Evolutionary conservation across 2,888 invertebrate species (phyloP), one percentile per base, ranked within the genome.

Genomic region (Hypomecis atomaria): DNA sequence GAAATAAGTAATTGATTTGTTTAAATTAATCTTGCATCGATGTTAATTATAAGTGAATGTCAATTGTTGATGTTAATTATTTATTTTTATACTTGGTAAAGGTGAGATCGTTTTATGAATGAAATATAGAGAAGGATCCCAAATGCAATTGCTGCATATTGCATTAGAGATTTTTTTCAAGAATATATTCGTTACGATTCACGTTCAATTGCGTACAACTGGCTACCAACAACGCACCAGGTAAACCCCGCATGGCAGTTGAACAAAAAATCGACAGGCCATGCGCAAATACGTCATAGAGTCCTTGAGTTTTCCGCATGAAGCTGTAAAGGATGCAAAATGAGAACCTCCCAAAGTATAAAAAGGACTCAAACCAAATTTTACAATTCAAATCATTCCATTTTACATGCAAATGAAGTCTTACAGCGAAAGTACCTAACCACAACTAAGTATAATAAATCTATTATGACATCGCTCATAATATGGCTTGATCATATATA

Each of bases 261-360:
- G 44, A 47, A 11, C 38, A 54, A 65, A 57, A 58, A 47, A 34
- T 10, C 34, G 45, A 45, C 43, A 60, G 43, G 43, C 57, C 61
- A 58, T 65, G 65, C 65, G 65, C 65, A 65, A 65, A 61, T 58
- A 58, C 60, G 65, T 60, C 57, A 53, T 56, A 10, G 56, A 42
- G 55, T 56, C 45, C 43, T 36, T 42, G 54, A 38, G 48, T 54
- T 47, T 53, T 36, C 42, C 44, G 49, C 43, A 50, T 48, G 42
- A 57, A 42, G 11, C 40, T 52, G 10, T 5, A 33, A 33, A 42
- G 40, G 40, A 33, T 40, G 40, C 38, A 52, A 52, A 23, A 33
- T 52, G 5, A 10, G 38, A 7, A 49, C 3, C 5, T 11, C 7
- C 5, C 5, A 38, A 50, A 38, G 40, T 40, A 4, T 10, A 40